Percentiles rank a stretch among this genome's conserved stretches.
phyloP scores from a whole-genome alignment of 2,888 invertebrate species.

The Mythimna vitellina region DNA sequence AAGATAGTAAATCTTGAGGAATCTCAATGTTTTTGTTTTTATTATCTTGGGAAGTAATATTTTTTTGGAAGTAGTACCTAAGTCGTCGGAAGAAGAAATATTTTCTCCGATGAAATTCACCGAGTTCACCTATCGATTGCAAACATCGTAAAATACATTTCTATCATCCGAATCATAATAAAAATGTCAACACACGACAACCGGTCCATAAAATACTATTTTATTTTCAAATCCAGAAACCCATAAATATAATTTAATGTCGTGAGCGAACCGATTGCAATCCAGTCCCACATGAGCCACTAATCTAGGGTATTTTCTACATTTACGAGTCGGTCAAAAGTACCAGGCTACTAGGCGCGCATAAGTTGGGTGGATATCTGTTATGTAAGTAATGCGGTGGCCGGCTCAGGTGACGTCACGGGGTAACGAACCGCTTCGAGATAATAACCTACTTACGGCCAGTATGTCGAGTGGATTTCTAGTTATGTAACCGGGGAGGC shows the following conservation, averaged over 20 bases:
- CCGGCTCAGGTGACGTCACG: slow-evolving; percentile 60
- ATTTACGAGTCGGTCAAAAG: slow-evolving; percentile 53
- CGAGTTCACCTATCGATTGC: slow-evolving; percentile 9
- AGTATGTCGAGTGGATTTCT: slow-evolving; percentile 49
- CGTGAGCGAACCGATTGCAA: slow-evolving; percentile 21
- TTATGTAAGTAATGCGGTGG: slow-evolving; percentile 56
- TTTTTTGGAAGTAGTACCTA: not conserved
- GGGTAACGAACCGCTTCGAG: slow-evolving; percentile 59
- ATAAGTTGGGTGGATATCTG: slow-evolving; percentile 52
- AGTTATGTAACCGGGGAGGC: slow-evolving; percentile 38
- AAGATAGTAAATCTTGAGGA: slow-evolving; percentile 2
- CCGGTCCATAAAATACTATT: slow-evolving; percentile 21
- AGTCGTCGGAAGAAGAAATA: not conserved
- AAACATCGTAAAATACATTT: slow-evolving; percentile 26
- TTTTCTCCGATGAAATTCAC: slow-evolving; percentile 16
- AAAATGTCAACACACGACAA: slow-evolving; percentile 29
- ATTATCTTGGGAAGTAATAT: not conserved
- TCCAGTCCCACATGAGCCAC: slow-evolving; percentile 20
- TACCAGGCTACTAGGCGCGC: slow-evolving; percentile 43
- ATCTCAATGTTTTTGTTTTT: not conserved
- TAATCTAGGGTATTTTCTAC: slow-evolving; percentile 47
- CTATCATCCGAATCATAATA: slow-evolving; percentile 10
- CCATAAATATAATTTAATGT: slow-evolving; percentile 47
- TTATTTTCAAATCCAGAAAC: slow-evolving; percentile 38
- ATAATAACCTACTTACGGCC: slow-evolving; percentile 65